Conservation (phyloP, 2,888 invertebrate species). For the Matsumyia berberina region DNA sequence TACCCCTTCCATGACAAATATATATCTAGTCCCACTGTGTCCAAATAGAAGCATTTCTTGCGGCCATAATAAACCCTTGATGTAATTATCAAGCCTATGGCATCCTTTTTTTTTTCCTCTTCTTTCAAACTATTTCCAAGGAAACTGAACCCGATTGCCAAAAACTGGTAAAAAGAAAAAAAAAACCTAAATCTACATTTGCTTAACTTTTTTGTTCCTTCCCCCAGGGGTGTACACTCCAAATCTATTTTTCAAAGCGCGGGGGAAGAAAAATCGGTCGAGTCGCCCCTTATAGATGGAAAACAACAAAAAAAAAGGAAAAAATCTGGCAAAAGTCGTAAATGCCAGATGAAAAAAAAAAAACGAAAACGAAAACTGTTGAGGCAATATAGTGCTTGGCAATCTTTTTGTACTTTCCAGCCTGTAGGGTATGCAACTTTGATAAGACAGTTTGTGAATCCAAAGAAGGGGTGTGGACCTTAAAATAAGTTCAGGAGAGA, state of each 20-base stretch:
- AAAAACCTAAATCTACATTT: constrained; percentile 23
- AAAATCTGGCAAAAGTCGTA: constrained; percentile 33
- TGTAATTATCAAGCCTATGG: constrained; percentile 59
- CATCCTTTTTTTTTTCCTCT: constrained; percentile 15
- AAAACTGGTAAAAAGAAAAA: constrained; percentile 6
- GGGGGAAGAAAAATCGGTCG: constrained; percentile 10
- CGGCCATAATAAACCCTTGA: constrained; percentile 53
- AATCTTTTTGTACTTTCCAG: background rate
- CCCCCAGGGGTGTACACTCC: constrained; percentile 5
- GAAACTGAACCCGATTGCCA: constrained; percentile 19
- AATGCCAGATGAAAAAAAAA: constrained; percentile 31
- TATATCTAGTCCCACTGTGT: background rate
- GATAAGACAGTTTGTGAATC: no score
- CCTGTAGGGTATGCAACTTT: no score
- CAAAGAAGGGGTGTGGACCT: no score
- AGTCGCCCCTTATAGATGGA: constrained; percentile 4
- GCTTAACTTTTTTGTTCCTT: constrained; percentile 23
- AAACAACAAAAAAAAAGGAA: constrained; percentile 17
- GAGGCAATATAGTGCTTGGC: constrained; percentile 18
- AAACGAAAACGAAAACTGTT: constrained; percentile 10
- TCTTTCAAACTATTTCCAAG: constrained; percentile 11
- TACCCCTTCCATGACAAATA: background rate
- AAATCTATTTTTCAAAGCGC: constrained; percentile 32
- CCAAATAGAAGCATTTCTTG: constrained; percentile 17
- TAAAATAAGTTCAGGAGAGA: no score